A percentile compares a stretch with the other conserved stretches of the same genome.
phyloP scores from a whole-genome alignment of 2,797 vertebrate species.

The Takifugu rubripes region DNA sequence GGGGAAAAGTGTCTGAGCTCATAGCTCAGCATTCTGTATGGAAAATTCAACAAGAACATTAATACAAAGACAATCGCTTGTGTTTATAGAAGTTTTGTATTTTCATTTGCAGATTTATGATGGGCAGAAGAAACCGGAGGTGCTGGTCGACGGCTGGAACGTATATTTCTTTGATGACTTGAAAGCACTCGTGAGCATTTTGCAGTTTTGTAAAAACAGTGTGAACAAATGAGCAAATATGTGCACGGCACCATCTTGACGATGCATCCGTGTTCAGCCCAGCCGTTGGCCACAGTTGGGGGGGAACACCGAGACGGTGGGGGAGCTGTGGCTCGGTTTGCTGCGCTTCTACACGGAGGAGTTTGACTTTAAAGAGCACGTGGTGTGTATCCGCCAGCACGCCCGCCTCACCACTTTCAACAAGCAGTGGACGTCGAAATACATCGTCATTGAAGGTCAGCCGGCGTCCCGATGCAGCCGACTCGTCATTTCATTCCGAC shows the following conservation, averaged over 20 bases:
- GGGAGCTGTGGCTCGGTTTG: constrained; percentile 91
- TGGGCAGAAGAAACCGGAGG: constrained; percentile 83
- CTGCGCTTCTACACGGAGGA: constrained; percentile 94
- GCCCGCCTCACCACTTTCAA: constrained; percentile 91
- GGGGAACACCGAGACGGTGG: constrained; percentile 86
- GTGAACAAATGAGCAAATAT: no score
- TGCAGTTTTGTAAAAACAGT: neutral
- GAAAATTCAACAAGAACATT: neutral
- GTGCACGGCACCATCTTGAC: neutral
- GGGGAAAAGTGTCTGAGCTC: no score
- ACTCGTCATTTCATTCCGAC: neutral
- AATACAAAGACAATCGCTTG: neutral
- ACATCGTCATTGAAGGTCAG: constrained; percentile 95
- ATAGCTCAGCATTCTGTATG: no score
- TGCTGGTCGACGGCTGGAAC: constrained; percentile 91
- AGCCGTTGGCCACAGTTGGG: constrained; percentile 81
- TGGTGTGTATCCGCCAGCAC: constrained; percentile 87
- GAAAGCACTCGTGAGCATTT: constrained; percentile 81
- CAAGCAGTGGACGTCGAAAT: constrained; percentile 97
- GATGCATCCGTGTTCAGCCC: constrained; percentile 69
- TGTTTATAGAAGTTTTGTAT: neutral
- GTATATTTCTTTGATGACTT: constrained; percentile 90
- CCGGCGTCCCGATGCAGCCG: neutral
- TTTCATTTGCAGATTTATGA: constrained; percentile 82
- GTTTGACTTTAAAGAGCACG: constrained; percentile 95